Conservation (phyloP, 2,888 invertebrate species). For the Drosophila fulvimacula region DNA sequence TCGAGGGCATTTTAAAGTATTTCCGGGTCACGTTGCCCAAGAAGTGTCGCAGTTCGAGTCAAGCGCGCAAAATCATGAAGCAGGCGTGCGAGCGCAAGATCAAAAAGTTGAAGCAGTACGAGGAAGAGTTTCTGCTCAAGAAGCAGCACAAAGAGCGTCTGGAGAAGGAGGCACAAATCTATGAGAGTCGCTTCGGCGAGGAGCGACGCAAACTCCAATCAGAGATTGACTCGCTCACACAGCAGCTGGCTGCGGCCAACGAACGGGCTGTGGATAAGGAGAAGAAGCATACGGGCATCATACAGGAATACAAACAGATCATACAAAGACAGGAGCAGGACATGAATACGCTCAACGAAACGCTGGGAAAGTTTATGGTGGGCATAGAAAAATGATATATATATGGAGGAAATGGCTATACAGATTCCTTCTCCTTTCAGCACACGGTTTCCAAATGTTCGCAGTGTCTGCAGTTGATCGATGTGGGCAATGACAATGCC, state of each 20-base stretch:
- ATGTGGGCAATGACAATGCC: conserved; percentile 56
- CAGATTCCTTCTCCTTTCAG: conserved; percentile 80
- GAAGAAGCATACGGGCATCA: conserved; percentile 91
- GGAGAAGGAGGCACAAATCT: conserved; percentile 88
- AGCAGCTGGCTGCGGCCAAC: conserved; percentile 91
- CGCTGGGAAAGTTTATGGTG: conserved; percentile 88
- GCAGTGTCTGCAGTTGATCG: conserved; percentile 71
- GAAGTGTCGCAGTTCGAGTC: conserved; percentile 96
- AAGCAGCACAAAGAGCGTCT: conserved; percentile 89
- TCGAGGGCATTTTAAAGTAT: conserved; percentile 98
- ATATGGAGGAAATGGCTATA: background rate
- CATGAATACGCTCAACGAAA: conserved; percentile 88
- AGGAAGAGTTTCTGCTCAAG: conserved; percentile 93
- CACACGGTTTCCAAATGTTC: conserved; percentile 86
- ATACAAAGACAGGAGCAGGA: conserved; percentile 94
- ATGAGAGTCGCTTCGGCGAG: conserved; percentile 88
- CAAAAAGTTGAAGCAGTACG: conserved; percentile 97
- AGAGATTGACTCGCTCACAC: conserved; percentile 88
- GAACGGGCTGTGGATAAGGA: conserved; percentile 90
- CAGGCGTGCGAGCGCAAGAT: conserved; percentile 96
- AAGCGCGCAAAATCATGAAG: conserved; percentile 94
- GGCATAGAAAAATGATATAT: conserved; percentile 60
- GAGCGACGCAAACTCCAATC: conserved; percentile 85
- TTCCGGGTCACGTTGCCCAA: conserved; percentile 98
- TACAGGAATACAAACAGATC: conserved; percentile 96